Conservation (phyloP, 2,113 vertebrate genomes). For the Mola mola region DNA sequence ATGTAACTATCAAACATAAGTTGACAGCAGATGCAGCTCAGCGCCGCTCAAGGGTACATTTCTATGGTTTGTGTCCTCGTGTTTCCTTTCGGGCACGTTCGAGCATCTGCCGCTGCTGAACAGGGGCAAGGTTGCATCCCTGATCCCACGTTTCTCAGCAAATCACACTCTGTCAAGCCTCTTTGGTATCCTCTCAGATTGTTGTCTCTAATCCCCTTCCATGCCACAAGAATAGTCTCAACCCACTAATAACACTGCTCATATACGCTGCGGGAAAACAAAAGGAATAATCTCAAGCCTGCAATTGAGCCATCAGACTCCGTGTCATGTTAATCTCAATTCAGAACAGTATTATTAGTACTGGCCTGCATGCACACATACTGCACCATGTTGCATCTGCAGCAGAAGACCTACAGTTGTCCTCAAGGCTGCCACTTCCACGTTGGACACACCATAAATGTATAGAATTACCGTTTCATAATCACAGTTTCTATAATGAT, state of each 20-base stretch:
- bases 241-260: conserved; percentile 37
- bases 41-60: background rate
- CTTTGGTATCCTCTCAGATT: conserved; percentile 56
- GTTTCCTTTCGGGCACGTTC: background rate
- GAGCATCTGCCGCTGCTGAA: conserved; percentile 51
- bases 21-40: conserved; percentile 22
- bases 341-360: background rate
- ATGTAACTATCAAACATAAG: conserved; percentile 20
- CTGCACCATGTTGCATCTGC: background rate
- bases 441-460: too few relatives aligned
- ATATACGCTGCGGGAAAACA: conserved; percentile 57
- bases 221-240: conserved; percentile 21
- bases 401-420: background rate
- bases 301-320: conserved; percentile 41
- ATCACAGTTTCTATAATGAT: too few relatives aligned
- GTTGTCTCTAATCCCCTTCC: conserved; percentile 59
- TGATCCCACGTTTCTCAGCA: conserved; percentile 50
- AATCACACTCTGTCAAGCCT: conserved; percentile 47
- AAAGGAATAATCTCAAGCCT: conserved; percentile 33
- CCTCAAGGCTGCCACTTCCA: background rate
- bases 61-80: conserved; percentile 6
- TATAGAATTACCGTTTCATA: too few relatives aligned
- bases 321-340: background rate
- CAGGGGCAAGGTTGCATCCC: conserved; percentile 49
- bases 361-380: conserved; percentile 3